These are phyloP conservation scores for Oligia fasciuncula DNA, from an alignment of 2,888 invertebrate genomes.

Conservation along the genomic window DNA sequence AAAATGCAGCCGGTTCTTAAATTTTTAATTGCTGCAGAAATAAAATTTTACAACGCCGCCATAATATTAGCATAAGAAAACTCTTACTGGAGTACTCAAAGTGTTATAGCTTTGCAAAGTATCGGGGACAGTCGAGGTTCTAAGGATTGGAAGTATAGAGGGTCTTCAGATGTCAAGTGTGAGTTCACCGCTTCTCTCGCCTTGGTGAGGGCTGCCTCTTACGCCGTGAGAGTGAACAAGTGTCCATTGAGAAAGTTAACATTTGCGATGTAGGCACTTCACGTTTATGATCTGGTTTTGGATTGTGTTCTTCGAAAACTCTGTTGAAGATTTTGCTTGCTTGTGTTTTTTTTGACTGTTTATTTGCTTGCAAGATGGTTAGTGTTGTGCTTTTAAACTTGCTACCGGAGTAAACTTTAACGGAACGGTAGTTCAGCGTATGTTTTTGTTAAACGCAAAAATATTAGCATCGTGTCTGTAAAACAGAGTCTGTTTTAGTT, in stretches of 20 bases:
- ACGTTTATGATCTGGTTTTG: constrained; percentile 52
- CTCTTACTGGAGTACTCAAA: constrained; percentile 45
- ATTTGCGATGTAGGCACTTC: constrained; percentile 64
- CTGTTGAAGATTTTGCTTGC: constrained; percentile 11
- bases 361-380: neutral
- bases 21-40: constrained; percentile 38
- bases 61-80: constrained; percentile 55
- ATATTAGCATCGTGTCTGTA: constrained; percentile 6
- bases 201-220: constrained; percentile 57
- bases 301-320: constrained; percentile 30
- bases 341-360: neutral
- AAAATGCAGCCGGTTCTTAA: constrained; percentile 41
- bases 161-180: constrained; percentile 56
- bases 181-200: constrained; percentile 48
- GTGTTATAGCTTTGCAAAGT: constrained; percentile 44
- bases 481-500: constrained; percentile 23
- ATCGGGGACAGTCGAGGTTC: constrained; percentile 59
- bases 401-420: neutral
- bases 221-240: constrained; percentile 65
- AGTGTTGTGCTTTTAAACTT: neutral
- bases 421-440: neutral
- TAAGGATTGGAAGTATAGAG: constrained; percentile 43
- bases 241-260: constrained; percentile 66
- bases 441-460: neutral
- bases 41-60: constrained; percentile 43